Base-by-base conservation (phyloP, 1,140 invertebrate species). In the Drosophila tani region DNA sequence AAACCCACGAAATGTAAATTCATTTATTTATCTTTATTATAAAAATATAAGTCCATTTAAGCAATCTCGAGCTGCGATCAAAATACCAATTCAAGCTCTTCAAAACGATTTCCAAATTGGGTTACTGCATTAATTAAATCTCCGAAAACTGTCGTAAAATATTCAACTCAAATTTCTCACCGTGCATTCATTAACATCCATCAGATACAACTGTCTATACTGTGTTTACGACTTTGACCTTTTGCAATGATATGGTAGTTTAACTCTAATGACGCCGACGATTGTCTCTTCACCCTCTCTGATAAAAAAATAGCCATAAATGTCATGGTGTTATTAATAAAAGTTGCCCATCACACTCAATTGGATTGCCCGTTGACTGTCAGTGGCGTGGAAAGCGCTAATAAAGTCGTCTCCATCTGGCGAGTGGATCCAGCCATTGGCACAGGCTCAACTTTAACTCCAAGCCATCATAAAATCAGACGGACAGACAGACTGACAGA, bases 191-290 rank as follows among this genome's bases (percentile, higher is more conserved):
- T 59, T 47, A 41, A 56, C 38, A 78, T 69, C 45, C 75, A 69
- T 69, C 40, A 49, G 64, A 59, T 64, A 51, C 45, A 58, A 53
- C 50, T 76, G 74, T 68, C 73, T 58, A 60, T 62, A 43, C 29
- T 67, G 59, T 66, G 63, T 88, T 88, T 84, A 88, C 76, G 84
- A 71, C 84, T 84, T 84, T 81, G 85, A 88, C 77, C 84, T 90
- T 88, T 88, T 62, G 50, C 75, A 51, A 69, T 88, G 81, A 74
- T 80, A 67, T 88, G 77, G 67, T 75, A 66, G 67, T 84, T 83
- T 74, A 57, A 73, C 67, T 71, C 64, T 88, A 80, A 87, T 87
- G 83, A 75, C 66, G 68, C 38, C 56, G 53, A 2, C 71, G 73
- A 76, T 56, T 57, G 73, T 45, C 50, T 68, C 58, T 41, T 21